A percentile compares a stretch with the other conserved stretches of the same genome.
These are phyloP conservation scores for Orchesella flavescens DNA, from an alignment of 2,888 invertebrate genomes.

Conservation along the genomic window DNA sequence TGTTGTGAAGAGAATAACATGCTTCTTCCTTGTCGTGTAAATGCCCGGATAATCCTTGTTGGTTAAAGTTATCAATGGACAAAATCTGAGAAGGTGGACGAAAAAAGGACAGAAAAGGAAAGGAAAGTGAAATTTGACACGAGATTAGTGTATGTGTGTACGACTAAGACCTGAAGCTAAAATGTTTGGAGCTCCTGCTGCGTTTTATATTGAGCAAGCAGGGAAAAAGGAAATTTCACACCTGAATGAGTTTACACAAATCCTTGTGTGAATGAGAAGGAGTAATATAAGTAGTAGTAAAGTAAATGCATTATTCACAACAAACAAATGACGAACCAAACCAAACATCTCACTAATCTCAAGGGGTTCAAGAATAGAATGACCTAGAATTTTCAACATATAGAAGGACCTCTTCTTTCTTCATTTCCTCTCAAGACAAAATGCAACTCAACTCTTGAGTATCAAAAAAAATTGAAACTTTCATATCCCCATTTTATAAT, in stretches of 20 bases:
- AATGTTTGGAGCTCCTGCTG: conserved; percentile 43
- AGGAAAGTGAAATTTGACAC: conserved; percentile 60
- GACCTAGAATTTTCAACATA: too few relatives aligned
- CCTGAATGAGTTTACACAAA: conserved; percentile 57
- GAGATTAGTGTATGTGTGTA: background rate
- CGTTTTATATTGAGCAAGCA: conserved; percentile 53
- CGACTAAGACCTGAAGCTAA: background rate
- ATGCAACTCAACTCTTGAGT: too few relatives aligned
- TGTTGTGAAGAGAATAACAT: background rate
- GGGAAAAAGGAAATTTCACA: conserved; percentile 52
- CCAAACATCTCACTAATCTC: too few relatives aligned
- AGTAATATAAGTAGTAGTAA: background rate
- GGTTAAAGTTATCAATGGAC: conserved; percentile 34
- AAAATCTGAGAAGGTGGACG: conserved; percentile 44
- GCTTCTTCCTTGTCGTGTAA: background rate
- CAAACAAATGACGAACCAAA: too few relatives aligned
- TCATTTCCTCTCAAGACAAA: too few relatives aligned
- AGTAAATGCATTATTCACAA: too few relatives aligned
- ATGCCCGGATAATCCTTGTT: conserved; percentile 18
- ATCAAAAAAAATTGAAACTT: too few relatives aligned
- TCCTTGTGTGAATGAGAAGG: conserved; percentile 35
- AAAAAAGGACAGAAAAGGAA: conserved; percentile 44
- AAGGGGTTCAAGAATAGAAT: too few relatives aligned
- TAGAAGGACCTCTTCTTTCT: too few relatives aligned
- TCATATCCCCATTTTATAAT: too few relatives aligned